Percentiles rank a stretch among this genome's conserved stretches.
phyloP scores from a whole-genome alignment of 2,888 invertebrate species.

The Lymantria dispar region DNA sequence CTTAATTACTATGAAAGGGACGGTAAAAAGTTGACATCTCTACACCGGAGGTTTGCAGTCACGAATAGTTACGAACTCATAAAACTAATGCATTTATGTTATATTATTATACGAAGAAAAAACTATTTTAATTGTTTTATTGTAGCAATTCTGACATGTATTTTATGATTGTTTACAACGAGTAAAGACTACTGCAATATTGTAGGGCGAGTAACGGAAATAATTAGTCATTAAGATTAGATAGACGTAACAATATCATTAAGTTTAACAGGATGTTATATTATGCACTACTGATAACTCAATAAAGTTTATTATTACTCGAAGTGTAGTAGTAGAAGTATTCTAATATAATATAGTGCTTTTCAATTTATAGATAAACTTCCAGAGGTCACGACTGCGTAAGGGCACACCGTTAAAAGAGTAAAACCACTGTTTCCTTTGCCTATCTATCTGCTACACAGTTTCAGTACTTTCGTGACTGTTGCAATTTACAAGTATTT shows the following conservation, averaged over 20 bases:
- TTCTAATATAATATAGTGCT: too few relatives aligned
- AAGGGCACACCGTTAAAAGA: too few relatives aligned
- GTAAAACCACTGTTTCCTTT: too few relatives aligned
- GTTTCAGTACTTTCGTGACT: too few relatives aligned
- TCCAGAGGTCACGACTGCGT: too few relatives aligned
- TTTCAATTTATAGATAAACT: too few relatives aligned
- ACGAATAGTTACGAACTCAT: slow-evolving; percentile 30
- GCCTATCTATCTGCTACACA: too few relatives aligned
- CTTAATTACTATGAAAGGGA: slow-evolving; percentile 32
- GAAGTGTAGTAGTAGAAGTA: too few relatives aligned
- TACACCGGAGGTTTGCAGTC: slow-evolving; percentile 42
- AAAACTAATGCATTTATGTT: slow-evolving; percentile 37
- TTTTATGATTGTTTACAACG: not conserved
- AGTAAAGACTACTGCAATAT: not conserved
- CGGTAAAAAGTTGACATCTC: slow-evolving; percentile 48
- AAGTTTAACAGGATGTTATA: not conserved
- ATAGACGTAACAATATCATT: not conserved
- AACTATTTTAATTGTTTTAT: slow-evolving; percentile 9
- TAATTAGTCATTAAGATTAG: not conserved
- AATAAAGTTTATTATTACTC: too few relatives aligned
- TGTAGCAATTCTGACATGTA: not conserved
- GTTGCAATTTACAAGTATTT: too few relatives aligned
- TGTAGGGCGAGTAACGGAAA: not conserved
- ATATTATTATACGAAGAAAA: slow-evolving; percentile 7
- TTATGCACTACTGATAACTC: too few relatives aligned